A percentile compares a stretch with the other conserved stretches of the same genome.
Evolutionary conservation across 2,888 invertebrate genomes (phyloP).

Genomic region (Eupsilia transversa): DNA sequence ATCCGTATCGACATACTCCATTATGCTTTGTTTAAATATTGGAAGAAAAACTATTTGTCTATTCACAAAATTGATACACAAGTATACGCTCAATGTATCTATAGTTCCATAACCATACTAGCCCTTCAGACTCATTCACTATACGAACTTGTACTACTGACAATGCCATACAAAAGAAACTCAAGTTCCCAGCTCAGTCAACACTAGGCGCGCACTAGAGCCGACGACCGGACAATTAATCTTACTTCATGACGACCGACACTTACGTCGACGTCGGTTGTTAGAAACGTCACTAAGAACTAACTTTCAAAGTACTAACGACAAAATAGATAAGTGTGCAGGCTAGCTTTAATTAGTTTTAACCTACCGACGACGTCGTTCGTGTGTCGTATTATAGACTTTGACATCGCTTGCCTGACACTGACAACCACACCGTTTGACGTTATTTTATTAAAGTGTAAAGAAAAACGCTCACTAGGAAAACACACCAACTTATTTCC

Average conservation of each 20-base stretch:
- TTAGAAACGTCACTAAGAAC: slow-evolving; percentile 47
- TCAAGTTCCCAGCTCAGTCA: slow-evolving; percentile 14
- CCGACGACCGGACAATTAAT: slow-evolving; percentile 46
- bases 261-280: slow-evolving; percentile 12
- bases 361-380: neutral
- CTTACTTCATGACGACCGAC: slow-evolving; percentile 39
- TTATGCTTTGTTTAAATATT: neutral
- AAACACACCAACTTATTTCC: too few species aligned
- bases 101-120: neutral
- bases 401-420: neutral
- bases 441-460: neutral
- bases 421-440: neutral
- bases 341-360: slow-evolving; percentile 26
- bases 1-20: too few species aligned
- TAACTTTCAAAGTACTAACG: slow-evolving; percentile 40
- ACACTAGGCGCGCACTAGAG: slow-evolving; percentile 4
- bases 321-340: slow-evolving; percentile 17
- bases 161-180: slow-evolving; percentile 11
- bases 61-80: neutral
- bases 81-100: neutral
- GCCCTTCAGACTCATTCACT: neutral
- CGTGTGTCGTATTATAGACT: neutral
- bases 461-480: too few species aligned
- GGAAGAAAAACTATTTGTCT: neutral
- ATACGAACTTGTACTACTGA: neutral